phyloP scores from a whole-genome alignment of 2,888 invertebrate genomes.

The Drosophila setosimentum region DNA sequence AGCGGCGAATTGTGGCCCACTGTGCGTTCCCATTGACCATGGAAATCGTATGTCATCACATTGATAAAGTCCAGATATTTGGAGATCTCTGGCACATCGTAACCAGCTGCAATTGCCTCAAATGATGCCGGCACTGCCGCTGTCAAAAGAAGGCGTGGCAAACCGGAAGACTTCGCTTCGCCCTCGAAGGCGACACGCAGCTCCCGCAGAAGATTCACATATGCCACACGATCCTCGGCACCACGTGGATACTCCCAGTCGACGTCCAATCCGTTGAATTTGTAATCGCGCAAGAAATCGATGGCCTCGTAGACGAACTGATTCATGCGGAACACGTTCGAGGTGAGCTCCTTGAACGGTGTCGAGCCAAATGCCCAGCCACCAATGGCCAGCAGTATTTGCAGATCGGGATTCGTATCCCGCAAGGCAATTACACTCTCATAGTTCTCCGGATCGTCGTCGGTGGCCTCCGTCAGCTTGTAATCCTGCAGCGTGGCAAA shows the following conservation, averaged over 20 bases:
- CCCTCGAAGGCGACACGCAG: constrained; percentile 96
- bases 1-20: constrained; percentile 97
- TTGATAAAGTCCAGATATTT: constrained; percentile 97
- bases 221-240: constrained; percentile 93
- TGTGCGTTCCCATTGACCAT: constrained; percentile 97
- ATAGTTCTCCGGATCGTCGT: constrained; percentile 94
- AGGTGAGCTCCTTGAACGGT: constrained; percentile 96
- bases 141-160: constrained; percentile 91
- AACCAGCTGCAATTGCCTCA: constrained; percentile 96
- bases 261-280: constrained; percentile 96
- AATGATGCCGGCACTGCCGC: constrained; percentile 97
- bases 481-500: constrained; percentile 96
- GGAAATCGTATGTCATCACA: constrained; percentile 98
- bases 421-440: constrained; percentile 93
- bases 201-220: constrained; percentile 93
- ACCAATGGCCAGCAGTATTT: constrained; percentile 94
- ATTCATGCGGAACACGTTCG: constrained; percentile 96
- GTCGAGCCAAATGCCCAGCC: constrained; percentile 99
- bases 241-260: constrained; percentile 98
- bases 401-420: constrained; percentile 94
- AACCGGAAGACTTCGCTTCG: constrained; percentile 94
- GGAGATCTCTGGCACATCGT: constrained; percentile 96
- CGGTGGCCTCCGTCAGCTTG: constrained; percentile 91
- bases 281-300: constrained; percentile 95
- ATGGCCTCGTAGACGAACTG: constrained; percentile 98